Base-by-base conservation (phyloP, 2,797 vertebrate species). In the Sarcoramphus papa region DNA sequence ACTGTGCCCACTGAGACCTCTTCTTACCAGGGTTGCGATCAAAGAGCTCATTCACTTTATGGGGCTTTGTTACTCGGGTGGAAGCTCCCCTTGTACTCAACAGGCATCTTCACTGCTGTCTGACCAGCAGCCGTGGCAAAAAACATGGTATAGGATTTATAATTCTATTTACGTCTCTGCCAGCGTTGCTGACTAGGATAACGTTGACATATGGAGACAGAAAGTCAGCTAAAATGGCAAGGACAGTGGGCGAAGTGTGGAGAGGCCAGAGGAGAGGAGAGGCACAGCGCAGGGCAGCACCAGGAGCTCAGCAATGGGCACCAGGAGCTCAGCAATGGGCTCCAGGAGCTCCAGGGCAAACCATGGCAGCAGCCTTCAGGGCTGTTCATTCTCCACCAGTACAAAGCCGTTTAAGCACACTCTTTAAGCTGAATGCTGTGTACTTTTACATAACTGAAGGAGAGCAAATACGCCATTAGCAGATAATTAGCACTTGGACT, bases 371-470 rank as follows among this genome's bases (percentile, higher is more conserved):
- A 73, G 62, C 83, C 67, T 67, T 69, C 48, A 50, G 77, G 92
- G 88, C 79, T 60, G 48, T 3, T 75, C 69, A 5, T 68, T 86
- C 83, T 57, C 60, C 51, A n/a, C 51, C 54, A 7, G 37, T 28
- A 92, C 80, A 85, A 88, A 90, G 84, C 51, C 47, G 3, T 81
- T 84, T 47, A 88, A 94, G 59, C 30, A 6, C 74, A 31, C 63
- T 92, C 80, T 90, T 96, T 57, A 50, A 43, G 31, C 59, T 89
- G 92, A 95, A 94, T 72, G 88, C 69, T n/a, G 69, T 81, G 85
- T 80, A 57, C 67, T 89, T 96, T 85, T 93, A 73, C 94, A 95
- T 94, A 93, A 95, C 95, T 94, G 95, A 96, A 94, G 84, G 89
- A 93, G 91, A 91, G 94, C 75, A 93, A 95, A 91, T 87, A 89